A percentile compares a stretch with the other conserved stretches of the same genome.
These are phyloP conservation scores for Lophotriccus pileatus DNA, from an alignment of 2,797 vertebrate species.

Conservation along the genomic window DNA sequence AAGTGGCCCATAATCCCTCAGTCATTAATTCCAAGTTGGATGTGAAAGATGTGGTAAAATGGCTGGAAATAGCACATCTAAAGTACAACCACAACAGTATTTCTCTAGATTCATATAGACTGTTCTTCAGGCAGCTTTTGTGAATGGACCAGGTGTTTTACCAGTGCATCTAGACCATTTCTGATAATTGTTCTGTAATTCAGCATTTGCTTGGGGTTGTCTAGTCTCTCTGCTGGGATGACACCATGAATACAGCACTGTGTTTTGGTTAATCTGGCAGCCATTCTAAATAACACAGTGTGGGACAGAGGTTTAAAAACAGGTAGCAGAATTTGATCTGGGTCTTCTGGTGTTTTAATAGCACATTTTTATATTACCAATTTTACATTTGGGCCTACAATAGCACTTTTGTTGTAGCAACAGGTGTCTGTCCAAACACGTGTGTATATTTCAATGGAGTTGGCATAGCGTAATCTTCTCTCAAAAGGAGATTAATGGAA, in stretches of 20 bases:
- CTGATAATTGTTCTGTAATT: not conserved
- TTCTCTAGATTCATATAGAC: not conserved
- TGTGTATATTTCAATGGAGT: not conserved
- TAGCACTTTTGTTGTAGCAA: not conserved
- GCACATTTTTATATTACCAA: not conserved
- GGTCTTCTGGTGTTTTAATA: not conserved
- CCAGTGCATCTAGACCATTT: not conserved
- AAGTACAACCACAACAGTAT: not conserved
- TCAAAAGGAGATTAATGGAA: constrained; percentile 3
- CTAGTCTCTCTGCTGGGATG: not conserved
- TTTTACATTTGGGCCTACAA: not conserved
- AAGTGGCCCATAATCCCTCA: not conserved
- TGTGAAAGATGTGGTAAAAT: not conserved
- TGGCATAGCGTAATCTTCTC: not conserved
- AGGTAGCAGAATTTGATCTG: not conserved
- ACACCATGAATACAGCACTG: not conserved
- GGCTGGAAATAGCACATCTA: not conserved
- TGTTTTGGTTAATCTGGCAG: not conserved
- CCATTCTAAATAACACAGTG: not conserved
- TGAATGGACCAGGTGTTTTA: not conserved
- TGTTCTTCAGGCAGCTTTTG: not conserved
- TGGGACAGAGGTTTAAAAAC: not conserved
- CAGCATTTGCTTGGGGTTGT: not conserved
- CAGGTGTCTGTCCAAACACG: not conserved
- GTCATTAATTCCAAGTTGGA: not conserved